Conservation (phyloP, 2,113 vertebrate genomes). For the Gymnarchus niloticus region DNA sequence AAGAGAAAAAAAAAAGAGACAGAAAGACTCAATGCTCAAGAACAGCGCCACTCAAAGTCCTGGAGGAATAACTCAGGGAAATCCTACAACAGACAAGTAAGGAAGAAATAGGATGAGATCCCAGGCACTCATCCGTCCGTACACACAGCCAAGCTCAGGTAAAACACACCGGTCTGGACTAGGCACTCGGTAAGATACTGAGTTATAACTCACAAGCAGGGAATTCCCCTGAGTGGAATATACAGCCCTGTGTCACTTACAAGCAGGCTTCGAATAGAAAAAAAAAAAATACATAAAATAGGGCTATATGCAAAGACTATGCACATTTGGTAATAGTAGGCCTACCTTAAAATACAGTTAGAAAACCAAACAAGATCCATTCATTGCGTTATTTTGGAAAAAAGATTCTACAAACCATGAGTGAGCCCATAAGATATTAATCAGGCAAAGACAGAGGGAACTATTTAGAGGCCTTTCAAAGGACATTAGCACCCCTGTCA, state of each 20-base stretch:
- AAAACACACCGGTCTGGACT: background rate
- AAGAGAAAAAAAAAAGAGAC: slow-evolving; percentile 34
- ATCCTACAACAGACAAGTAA: background rate
- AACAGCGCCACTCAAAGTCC: slow-evolving; percentile 30
- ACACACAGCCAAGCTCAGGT: background rate
- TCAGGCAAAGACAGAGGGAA: background rate
- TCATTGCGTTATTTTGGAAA: background rate
- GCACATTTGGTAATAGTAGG: background rate
- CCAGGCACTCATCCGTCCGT: background rate
- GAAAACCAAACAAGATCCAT: background rate
- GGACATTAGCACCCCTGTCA: background rate
- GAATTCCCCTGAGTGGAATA: background rate
- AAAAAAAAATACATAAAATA: no score
- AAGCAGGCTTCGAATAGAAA: background rate
- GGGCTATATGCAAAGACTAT: background rate
- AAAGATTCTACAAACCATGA: background rate
- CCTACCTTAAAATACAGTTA: background rate
- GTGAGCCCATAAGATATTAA: background rate
- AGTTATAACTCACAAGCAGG: background rate
- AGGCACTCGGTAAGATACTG: background rate
- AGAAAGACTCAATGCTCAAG: background rate
- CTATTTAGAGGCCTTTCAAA: background rate
- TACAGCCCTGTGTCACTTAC: background rate
- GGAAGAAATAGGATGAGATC: slow-evolving; percentile 6
- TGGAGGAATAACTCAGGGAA: slow-evolving; percentile 34